A percentile compares a stretch with the other conserved stretches of the same genome.
phyloP scores from a whole-genome alignment of 2,888 invertebrate genomes.

The Hydriomena furcata region DNA sequence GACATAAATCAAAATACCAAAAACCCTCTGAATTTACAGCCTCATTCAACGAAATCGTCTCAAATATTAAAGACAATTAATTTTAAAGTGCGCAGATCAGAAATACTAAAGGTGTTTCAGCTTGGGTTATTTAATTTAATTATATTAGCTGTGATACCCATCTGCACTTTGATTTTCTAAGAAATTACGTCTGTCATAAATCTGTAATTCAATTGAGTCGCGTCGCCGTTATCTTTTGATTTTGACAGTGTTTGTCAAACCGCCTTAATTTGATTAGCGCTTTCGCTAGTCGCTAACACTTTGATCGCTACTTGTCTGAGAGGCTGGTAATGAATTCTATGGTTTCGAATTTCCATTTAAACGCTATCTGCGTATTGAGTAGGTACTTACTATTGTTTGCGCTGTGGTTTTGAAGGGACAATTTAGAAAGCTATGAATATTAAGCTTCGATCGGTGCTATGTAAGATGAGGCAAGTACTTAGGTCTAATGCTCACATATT shows the following conservation, averaged over 20 bases:
- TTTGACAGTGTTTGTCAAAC: not conserved
- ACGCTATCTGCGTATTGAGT: slow-evolving; percentile 15
- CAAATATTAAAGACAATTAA: slow-evolving; percentile 29
- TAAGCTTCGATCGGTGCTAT: not conserved
- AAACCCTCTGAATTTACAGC: slow-evolving; percentile 4
- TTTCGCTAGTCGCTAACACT: not conserved
- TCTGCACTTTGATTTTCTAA: no score
- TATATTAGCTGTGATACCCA: slow-evolving; percentile 2
- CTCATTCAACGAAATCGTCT: slow-evolving; percentile 14
- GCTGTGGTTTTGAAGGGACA: slow-evolving; percentile 5
- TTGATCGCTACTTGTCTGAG: slow-evolving; percentile 5
- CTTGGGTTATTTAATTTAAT: slow-evolving; percentile 37
- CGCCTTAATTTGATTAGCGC: not conserved
- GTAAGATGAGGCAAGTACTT: no score
- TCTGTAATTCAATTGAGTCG: no score
- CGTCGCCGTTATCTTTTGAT: not conserved
- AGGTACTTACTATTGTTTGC: slow-evolving; percentile 6
- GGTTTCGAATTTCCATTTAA: slow-evolving; percentile 21
- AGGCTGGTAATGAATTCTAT: slow-evolving; percentile 17
- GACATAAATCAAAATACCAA: slow-evolving; percentile 7
- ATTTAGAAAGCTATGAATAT: slow-evolving; percentile 13
- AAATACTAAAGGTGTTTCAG: slow-evolving; percentile 30
- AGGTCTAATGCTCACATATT: no score
- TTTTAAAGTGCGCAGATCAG: slow-evolving; percentile 31
- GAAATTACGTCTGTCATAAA: no score